Base-by-base conservation (phyloP, 2,113 vertebrate genomes). In the Propithecus coquereli region DNA sequence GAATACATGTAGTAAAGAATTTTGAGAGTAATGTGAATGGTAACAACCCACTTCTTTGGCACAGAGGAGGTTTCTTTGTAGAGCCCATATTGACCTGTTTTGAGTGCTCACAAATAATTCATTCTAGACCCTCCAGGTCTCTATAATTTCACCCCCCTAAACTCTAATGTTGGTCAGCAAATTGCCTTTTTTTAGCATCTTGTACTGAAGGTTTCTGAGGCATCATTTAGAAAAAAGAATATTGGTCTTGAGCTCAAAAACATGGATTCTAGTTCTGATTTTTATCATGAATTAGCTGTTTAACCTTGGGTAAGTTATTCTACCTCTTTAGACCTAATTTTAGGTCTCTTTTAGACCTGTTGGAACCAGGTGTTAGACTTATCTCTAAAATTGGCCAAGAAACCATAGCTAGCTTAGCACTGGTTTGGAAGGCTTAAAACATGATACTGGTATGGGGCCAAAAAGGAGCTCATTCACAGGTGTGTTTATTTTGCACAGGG, bases 401-500 rank as follows among this genome's bases (percentile, higher is more conserved):
- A 74, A 61, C 27, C 13, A 6, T 18, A 79, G 43, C 17, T 59
- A 59, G 25, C 40, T 73, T 43, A 84, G 11, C 43, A n/a, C 23
- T 83, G 34, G 32, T 83, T 87, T 61, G 40, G 65, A 81, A 73
- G 52, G n/a, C 68, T 54, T 23, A 57, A 83, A 37, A 45, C n/a
- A 18, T 45, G 47, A 10, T 92, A 22, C 9, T 14, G 0, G 11
- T 52, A 1, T 30, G 3, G n/a, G 43, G 32, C 59, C 65, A 18
- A 27, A 77, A 54, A 18, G 32, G 82, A 54, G 8, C 74, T 91
- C 27, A 82, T 70, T 52, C 68, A 84, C 65, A 14, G 8, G 22
- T 93, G n/a, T 93, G 65, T 50, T 63, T 94, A 13, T 54, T 77
- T 74, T 85, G 18, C 6, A 0, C 98, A 99, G 99, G 5, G 99